Percentiles rank a stretch among this genome's conserved stretches.
Evolutionary conservation across 92 coral and sea anemone genomes (phyloP).

Genomic region (Parazoanthus darwini): DNA sequence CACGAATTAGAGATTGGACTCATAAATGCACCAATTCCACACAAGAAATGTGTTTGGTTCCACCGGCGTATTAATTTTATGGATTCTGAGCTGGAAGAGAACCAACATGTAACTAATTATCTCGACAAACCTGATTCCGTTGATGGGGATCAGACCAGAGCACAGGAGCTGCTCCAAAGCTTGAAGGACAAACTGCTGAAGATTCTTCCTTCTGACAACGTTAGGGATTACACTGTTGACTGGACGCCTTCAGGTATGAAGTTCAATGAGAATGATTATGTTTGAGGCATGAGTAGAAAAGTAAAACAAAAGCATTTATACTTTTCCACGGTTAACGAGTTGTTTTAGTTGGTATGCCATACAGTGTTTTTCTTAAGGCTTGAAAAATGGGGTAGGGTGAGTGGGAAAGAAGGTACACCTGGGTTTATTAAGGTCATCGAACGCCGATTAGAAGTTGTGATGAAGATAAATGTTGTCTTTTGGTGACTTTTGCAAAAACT

Average conservation of each 20-base stretch:
- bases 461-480: too few relatives aligned
- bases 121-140: slow-evolving; percentile 30
- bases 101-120: slow-evolving; percentile 42
- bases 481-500: too few relatives aligned
- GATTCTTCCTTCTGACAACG: slow-evolving; percentile 45
- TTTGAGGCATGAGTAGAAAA: too few relatives aligned
- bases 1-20: slow-evolving; percentile 73
- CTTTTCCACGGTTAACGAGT: not conserved
- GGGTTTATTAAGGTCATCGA: too few relatives aligned
- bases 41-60: slow-evolving; percentile 75
- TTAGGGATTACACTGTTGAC: slow-evolving; percentile 50
- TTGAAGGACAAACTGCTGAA: slow-evolving; percentile 59
- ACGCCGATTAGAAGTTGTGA: too few relatives aligned
- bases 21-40: slow-evolving; percentile 47
- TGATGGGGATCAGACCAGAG: slow-evolving; percentile 18
- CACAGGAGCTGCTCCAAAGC: slow-evolving; percentile 45
- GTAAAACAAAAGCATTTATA: too few relatives aligned
- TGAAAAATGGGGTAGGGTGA: too few relatives aligned
- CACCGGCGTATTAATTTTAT: slow-evolving; percentile 64
- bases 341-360: too few relatives aligned
- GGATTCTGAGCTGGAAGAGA: slow-evolving; percentile 16
- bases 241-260: slow-evolving; percentile 72
- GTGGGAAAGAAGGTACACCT: too few relatives aligned
- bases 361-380: too few relatives aligned
- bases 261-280: not conserved